Percentiles rank a stretch among this genome's conserved stretches.
These are phyloP conservation scores for Lydus trimaculatus DNA, from an alignment of 2,888 invertebrate genomes.

Conservation along the genomic window DNA sequence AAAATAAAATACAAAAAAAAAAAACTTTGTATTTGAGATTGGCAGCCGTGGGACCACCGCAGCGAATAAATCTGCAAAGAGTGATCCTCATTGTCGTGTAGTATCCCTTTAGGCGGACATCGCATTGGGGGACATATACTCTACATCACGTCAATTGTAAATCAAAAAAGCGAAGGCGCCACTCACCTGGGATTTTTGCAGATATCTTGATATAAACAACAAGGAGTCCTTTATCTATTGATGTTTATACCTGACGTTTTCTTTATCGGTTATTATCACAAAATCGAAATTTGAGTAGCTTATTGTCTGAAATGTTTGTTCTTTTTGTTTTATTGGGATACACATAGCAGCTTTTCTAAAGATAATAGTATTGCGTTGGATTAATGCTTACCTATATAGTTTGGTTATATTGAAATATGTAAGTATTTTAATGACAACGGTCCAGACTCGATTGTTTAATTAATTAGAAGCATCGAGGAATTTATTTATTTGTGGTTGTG, in stretches of 20 bases:
- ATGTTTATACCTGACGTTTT: neutral
- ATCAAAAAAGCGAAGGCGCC: conserved; percentile 54
- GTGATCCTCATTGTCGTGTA: conserved; percentile 55
- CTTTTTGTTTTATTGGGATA: too few species aligned
- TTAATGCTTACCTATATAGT: neutral
- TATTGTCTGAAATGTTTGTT: neutral
- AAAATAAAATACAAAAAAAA: conserved; percentile 37
- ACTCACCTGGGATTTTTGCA: conserved; percentile 48
- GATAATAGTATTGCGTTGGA: too few species aligned
- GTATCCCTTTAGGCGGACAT: conserved; percentile 45
- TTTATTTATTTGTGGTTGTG: conserved; percentile 17
- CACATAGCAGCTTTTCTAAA: too few species aligned
- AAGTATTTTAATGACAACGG: neutral
- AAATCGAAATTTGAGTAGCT: neutral
- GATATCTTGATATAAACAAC: conserved; percentile 46
- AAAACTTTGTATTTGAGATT: conserved; percentile 49
- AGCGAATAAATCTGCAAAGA: conserved; percentile 58
- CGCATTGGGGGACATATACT: conserved; percentile 41
- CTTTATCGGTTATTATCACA: neutral
- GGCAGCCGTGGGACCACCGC: conserved; percentile 58
- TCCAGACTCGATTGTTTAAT: conserved; percentile 23
- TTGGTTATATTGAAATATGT: neutral
- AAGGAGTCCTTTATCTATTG: neutral
- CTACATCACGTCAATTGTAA: conserved; percentile 52
- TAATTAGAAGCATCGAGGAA: conserved; percentile 27